Evolutionary conservation across 2,113 vertebrate species (phyloP).

Genomic region (Cyanoliseus patagonus): DNA sequence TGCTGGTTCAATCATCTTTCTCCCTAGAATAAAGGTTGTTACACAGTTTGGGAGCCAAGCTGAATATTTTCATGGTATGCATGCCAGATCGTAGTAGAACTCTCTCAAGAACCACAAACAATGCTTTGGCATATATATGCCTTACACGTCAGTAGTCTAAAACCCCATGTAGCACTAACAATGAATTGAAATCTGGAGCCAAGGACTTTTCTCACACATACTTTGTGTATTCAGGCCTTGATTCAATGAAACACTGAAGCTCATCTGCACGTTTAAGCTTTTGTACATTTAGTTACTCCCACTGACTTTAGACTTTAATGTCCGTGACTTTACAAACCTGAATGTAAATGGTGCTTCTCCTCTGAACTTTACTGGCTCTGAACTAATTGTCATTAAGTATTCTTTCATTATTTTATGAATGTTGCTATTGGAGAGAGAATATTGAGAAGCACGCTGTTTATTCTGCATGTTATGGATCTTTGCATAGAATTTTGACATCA

Average conservation of each 20-base stretch:
- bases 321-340: background rate
- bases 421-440: background rate
- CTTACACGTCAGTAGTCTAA: background rate
- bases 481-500: background rate
- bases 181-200: background rate
- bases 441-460: background rate
- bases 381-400: background rate
- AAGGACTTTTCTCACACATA: background rate
- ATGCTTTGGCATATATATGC: background rate
- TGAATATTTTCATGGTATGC: background rate
- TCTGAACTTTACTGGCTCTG: background rate
- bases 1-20: background rate
- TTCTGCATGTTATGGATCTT: rapidly evolving
- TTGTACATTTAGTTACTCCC: background rate
- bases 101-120: background rate
- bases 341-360: background rate
- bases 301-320: background rate
- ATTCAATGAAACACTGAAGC: background rate
- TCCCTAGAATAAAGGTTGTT: background rate
- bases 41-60: background rate
- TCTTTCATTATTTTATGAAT: background rate
- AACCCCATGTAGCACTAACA: background rate
- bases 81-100: background rate
- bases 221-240: background rate
- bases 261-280: background rate